Evolutionary conservation across 2,113 vertebrate genomes (phyloP), one percentile per base, ranked within the genome.

Genomic region (Megaceryle maxima): DNA sequence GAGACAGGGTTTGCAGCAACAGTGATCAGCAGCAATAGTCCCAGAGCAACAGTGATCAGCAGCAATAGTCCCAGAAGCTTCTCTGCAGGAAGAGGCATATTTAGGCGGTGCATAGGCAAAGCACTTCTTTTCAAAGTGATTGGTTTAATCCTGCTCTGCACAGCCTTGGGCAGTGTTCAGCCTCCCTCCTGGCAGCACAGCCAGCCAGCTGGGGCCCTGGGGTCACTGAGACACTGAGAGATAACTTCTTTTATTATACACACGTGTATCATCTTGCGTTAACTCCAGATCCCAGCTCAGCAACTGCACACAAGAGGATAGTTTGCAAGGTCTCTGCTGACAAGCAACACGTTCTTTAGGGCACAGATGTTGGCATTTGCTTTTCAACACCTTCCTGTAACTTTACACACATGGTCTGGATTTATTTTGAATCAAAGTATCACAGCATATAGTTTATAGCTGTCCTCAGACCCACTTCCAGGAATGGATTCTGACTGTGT

Each of bases 371-470:
- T 90, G 78, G 81, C 69, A 41, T 86, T 96, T n/a, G 56, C 93
- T 89, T 98, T 98, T 98, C 97, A 98, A 94, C 96, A 97, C 95
- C 75, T 95, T 87, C 46, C 86, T 43, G 74, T 95, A 96, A 97
- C 92, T 90, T 95, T 87, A 96, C 75, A 93, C 96, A 80, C 16
- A 69, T 1, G 7, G 83, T 94, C 87, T 95, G 94, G 63, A 80
- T 96, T 97, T 98, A 97, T 97, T 98, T 97, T 97, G 92, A 97
- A 96, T 83, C 39, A 55, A 83, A 44, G 59, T 73, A 92, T 77
- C 93, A 94, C 39, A 70, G 83, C 41, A 82, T 74, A 82, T 44
- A 95, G 79, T 96, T 97, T 96, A 95, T 91, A 96, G 83, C 75
- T 92, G 48, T 94, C 79, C 77, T 97, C 72, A 80, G 88, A 89